Evolutionary conservation across 2,113 vertebrate species (phyloP).

Genomic region (Spea multiplicata): DNA sequence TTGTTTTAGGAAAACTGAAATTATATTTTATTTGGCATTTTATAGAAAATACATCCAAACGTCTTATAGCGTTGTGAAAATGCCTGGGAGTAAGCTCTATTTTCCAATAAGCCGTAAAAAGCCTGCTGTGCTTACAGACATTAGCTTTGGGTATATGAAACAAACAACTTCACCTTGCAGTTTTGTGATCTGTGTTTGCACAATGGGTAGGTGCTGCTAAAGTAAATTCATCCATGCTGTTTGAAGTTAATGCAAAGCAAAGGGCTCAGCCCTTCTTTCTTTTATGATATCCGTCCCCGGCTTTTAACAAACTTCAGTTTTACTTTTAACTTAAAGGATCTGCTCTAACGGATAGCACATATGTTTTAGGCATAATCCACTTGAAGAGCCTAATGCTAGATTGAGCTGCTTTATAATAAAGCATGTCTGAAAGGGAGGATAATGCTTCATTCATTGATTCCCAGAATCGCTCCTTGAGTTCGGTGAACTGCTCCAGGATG

Average conservation of each 20-base stretch:
- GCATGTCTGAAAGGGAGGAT: neutral
- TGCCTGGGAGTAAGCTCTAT: neutral
- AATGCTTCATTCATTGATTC: slow-evolving; percentile 1
- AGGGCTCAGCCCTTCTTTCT: neutral
- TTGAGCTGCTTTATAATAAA: slow-evolving; percentile 6
- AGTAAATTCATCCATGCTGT: slow-evolving; percentile 1
- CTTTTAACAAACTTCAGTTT: neutral
- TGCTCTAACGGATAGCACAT: neutral
- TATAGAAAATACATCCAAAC: too few relatives aligned
- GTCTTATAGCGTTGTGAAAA: too few relatives aligned
- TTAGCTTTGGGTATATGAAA: neutral
- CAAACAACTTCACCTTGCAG: neutral
- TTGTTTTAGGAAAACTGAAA: too few relatives aligned
- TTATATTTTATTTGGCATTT: too few relatives aligned
- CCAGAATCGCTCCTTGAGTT: neutral
- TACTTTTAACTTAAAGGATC: neutral
- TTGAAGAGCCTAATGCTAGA: too few relatives aligned
- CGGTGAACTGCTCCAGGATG: neutral
- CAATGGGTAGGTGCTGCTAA: slow-evolving; percentile 10
- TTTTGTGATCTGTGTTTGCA: slow-evolving; percentile 7
- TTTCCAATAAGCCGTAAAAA: neutral
- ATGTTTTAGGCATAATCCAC: neutral
- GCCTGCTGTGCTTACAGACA: neutral
- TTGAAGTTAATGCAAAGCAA: neutral
- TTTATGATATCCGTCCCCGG: neutral